Evolutionary conservation across 2,888 invertebrate genomes (phyloP), one percentile per base, ranked within the genome.

Genomic region (Rhogogaster chlorosoma): DNA sequence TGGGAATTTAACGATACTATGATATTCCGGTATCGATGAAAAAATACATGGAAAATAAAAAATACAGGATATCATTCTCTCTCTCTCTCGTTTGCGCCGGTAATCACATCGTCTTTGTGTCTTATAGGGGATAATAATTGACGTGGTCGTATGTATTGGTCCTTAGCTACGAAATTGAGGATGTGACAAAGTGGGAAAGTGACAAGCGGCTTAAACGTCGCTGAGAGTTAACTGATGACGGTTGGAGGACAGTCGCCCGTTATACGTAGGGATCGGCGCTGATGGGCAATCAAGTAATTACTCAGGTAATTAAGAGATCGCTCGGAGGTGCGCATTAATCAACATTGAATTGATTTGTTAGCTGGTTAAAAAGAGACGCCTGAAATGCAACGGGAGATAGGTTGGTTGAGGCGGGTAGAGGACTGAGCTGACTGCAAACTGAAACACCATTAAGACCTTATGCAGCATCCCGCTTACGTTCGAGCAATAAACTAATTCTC

Each of bases 341-440:
- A 90, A 89, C 88, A 90, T 90, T 87, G 89, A 90, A 92, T 92
- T 92, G 91, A 92, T 92, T 92, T 89, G 92, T 91, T 90, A 90
- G 89, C 90, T 85, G 88, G 89, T 89, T 88, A 89, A 90, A 88
- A 80, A 86, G 85, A 57, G 45, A 86, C 71, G 83, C 53, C 53
- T 83, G 80, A 84, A 86, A 83, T 64, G 18, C 49, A n/a, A 38
- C 67, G 73, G 75, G 61, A 84, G 84, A 67, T 70, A 73, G n/a
- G 10, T 29, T 29, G 26, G 26, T 32, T 26, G 7, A 29, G 26
- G 6, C 12, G 61, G 9, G 70, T n/a, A 49, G 53, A 70, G 36
- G 38, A 71, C 32, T 15, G 15, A 22, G 36, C 53, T 18, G 57
- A 29, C 12, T 61, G 42, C 84, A 67, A 83, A 77, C 45, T 38